These are phyloP conservation scores for Laothoe populi DNA, from an alignment of 2,888 invertebrate species.

Conservation along the genomic window DNA sequence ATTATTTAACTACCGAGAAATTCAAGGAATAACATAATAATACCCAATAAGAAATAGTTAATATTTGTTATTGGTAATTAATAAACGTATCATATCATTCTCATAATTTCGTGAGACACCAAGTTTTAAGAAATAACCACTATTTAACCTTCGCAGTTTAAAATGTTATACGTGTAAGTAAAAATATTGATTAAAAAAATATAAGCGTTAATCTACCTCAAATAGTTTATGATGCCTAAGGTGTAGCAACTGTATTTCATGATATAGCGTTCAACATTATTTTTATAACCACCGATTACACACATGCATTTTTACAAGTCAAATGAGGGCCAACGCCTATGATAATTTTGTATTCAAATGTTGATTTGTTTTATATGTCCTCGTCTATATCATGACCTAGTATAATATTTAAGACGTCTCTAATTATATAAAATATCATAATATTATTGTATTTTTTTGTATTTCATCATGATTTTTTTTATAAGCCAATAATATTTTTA, in stretches of 20 bases:
- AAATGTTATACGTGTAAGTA: neutral
- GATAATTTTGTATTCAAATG: neutral
- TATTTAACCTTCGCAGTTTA: constrained; percentile 2
- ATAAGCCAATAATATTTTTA: neutral
- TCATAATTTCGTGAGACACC: neutral
- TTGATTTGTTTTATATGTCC: neutral
- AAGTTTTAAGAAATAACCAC: constrained; percentile 6
- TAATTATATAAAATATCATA: neutral
- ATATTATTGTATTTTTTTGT: neutral
- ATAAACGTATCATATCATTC: constrained; percentile 11
- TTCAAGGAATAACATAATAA: neutral
- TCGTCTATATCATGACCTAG: neutral
- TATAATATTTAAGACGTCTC: neutral
- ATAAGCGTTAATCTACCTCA: constrained; percentile 43
- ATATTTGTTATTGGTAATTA: neutral
- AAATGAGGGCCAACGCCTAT: neutral
- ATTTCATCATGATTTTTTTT: neutral
- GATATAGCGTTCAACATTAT: constrained; percentile 17
- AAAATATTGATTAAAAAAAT: neutral
- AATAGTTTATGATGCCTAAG: constrained; percentile 34
- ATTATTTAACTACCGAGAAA: neutral
- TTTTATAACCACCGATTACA: constrained; percentile 25
- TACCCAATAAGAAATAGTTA: neutral
- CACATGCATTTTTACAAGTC: neutral
- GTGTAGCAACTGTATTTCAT: neutral